These are phyloP conservation scores for Drosophila glabriapex DNA, from an alignment of 2,888 invertebrate genomes.

Conservation along the genomic window DNA sequence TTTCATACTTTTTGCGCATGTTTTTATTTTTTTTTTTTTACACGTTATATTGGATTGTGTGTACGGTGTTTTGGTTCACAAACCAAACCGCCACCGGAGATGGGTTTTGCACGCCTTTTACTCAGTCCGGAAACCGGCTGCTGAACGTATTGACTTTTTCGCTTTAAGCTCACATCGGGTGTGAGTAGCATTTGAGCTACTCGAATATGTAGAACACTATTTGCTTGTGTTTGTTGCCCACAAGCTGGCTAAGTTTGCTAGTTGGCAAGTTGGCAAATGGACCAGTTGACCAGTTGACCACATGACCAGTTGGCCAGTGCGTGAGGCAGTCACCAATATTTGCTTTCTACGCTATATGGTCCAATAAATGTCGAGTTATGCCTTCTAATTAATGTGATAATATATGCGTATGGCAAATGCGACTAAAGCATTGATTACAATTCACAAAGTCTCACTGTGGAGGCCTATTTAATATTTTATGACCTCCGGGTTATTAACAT, in stretches of 20 bases:
- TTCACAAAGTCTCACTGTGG: not conserved
- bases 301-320: slow-evolving; percentile 18
- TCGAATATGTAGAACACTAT: slow-evolving; percentile 65
- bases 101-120: not conserved
- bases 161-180: slow-evolving; percentile 4
- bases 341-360: slow-evolving; percentile 49
- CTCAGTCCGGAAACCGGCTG: slow-evolving; percentile 6
- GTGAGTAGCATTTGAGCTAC: slow-evolving; percentile 44
- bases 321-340: slow-evolving; percentile 44
- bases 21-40: slow-evolving; percentile 17
- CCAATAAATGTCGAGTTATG: slow-evolving; percentile 77
- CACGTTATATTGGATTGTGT: slow-evolving; percentile 4
- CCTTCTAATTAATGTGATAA: slow-evolving; percentile 70
- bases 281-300: not conserved
- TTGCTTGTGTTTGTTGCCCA: not conserved
- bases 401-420: slow-evolving; percentile 66
- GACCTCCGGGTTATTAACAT: not conserved
- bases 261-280: slow-evolving; percentile 8
- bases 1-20: slow-evolving; percentile 53
- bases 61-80: slow-evolving; percentile 34
- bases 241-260: not conserved
- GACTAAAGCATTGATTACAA: slow-evolving; percentile 34
- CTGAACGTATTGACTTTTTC: slow-evolving; percentile 43
- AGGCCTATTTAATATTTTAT: slow-evolving; percentile 4
- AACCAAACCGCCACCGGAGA: slow-evolving; percentile 27